A percentile compares a stretch with the other conserved stretches of the same genome.
phyloP scores from a whole-genome alignment of 2,888 invertebrate species.

The Macrosoma leucophasiata region DNA sequence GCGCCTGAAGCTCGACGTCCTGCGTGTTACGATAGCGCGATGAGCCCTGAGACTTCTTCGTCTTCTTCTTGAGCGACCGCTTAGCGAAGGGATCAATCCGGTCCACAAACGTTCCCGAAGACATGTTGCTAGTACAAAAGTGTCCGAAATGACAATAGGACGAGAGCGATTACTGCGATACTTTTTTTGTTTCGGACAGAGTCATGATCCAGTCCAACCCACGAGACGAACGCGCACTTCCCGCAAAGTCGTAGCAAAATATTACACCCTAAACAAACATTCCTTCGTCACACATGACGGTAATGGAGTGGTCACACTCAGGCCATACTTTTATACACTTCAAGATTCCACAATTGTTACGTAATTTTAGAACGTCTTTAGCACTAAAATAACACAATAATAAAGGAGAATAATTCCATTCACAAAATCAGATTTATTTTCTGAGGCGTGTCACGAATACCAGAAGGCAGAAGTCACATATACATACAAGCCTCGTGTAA shows the following conservation, averaged over 20 bases:
- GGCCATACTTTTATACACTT: constrained; percentile 73
- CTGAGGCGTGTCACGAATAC: constrained; percentile 76
- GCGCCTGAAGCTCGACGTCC: constrained; percentile 96
- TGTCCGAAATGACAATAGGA: constrained; percentile 70
- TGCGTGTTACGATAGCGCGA: constrained; percentile 98
- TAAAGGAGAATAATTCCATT: constrained; percentile 67
- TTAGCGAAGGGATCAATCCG: constrained; percentile 99
- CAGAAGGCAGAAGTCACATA: constrained; percentile 75
- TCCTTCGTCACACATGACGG: constrained; percentile 75
- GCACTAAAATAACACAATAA: constrained; percentile 72
- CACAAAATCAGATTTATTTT: constrained; percentile 73
- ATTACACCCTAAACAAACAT: constrained; percentile 75
- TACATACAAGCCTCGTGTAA: constrained; percentile 77
- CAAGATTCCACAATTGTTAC: constrained; percentile 75
- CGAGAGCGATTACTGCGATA: constrained; percentile 69
- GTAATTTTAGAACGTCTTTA: constrained; percentile 72
- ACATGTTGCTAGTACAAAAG: constrained; percentile 76
- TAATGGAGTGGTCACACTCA: constrained; percentile 74
- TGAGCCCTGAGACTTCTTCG: constrained; percentile 98
- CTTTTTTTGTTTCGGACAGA: constrained; percentile 69
- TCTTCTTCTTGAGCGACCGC: constrained; percentile 98
- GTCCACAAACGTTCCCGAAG: constrained; percentile 96
- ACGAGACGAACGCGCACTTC: constrained; percentile 69
- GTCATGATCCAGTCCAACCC: constrained; percentile 71
- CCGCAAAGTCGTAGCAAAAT: constrained; percentile 68